Base-by-base conservation (phyloP, 2,113 vertebrate species). In the Mormyrus lacerda region DNA sequence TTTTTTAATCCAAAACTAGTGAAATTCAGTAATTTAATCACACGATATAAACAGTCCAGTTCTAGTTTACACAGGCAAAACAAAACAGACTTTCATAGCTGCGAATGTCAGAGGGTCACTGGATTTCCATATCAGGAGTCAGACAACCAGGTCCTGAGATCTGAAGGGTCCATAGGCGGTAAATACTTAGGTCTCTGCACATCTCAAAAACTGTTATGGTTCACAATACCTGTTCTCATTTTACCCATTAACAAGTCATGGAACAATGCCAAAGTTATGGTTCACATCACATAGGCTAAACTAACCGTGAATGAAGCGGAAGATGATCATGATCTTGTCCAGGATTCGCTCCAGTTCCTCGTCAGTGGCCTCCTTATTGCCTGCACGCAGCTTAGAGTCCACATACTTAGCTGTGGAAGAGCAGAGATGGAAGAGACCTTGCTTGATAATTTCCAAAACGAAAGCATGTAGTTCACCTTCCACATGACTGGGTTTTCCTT, bases 301-400 rank as follows among this genome's bases (percentile, higher is more conserved):
- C 94, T 95, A 97, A 99, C 98, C 98, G 93, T 99, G 98, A 94
- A 99, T 99, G 93, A 99, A 99, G 94, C 98, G 97, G 96, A 99
- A 99, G 94, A 99, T 99, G 88, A 99, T 99, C 98, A 99, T 99
- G 91, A 99, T 99, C 95, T 99, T 99, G 95, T 99, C 98, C 95
- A 99, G 95, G 97, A 99, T 99, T 95, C 98, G 99, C 94, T 99
- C 98, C 92, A 99, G 97, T 91, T 99, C 98, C 94, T 99, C 98
- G 92, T 99, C 98, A 13, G 98, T 99, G 85, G 98, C 98, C 93
- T 99, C 98, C 95, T 99, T 99, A 94, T 99, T 99, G 92, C 98
- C 98, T 88, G 98, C 98, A 89, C 98, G 95, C 88, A 99, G 96
- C 91, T 99, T 99, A 91, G 98, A 99, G 96, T 99, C 98, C 89